Evolutionary conservation across 2,797 vertebrate species (phyloP).

Genomic region (Chiloscyllium punctatum): DNA sequence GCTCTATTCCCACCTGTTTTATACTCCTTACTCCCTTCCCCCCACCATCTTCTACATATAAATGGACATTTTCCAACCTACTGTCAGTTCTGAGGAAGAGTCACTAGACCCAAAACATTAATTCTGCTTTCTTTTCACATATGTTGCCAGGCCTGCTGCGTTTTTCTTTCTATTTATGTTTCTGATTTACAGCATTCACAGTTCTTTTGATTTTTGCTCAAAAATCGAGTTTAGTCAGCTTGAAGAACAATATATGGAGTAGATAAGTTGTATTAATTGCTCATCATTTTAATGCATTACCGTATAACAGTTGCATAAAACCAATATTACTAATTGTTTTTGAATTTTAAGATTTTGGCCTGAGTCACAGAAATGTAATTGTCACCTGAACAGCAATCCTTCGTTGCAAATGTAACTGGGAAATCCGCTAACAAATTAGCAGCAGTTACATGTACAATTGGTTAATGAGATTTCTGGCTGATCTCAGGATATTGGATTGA

Average conservation of each 20-base stretch:
- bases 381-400: neutral
- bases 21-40: no score
- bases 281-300: neutral
- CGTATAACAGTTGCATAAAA: neutral
- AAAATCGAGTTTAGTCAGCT: neutral
- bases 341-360: neutral
- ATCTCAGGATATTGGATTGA: neutral
- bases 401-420: neutral
- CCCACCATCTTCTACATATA: no score
- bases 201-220: neutral
- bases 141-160: no score
- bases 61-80: no score
- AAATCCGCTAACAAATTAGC: neutral
- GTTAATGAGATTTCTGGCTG: neutral
- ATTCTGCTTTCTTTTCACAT: no score
- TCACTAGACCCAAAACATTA: no score
- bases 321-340: neutral
- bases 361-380: neutral
- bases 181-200: no score
- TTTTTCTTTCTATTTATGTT: no score
- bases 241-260: neutral
- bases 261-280: neutral
- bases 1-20: no score
- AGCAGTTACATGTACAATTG: neutral
- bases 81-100: no score